Evolutionary conservation across 1,140 invertebrate genomes (phyloP).

Genomic region (Phthorimaea operculella): DNA sequence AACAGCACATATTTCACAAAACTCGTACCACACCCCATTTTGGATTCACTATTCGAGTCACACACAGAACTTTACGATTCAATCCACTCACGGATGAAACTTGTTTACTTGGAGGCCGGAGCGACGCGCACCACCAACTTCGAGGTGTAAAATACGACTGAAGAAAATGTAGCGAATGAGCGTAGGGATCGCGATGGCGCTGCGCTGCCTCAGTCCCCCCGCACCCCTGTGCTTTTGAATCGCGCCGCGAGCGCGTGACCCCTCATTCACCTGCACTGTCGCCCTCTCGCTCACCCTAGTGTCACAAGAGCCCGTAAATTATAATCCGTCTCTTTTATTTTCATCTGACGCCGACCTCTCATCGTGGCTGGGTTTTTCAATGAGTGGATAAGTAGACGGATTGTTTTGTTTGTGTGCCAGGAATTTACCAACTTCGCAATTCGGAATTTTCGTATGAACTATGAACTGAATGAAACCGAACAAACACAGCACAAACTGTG

Average conservation of each 20-base stretch:
- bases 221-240: slow-evolving; percentile 35
- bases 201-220: slow-evolving; percentile 27
- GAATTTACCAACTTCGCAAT: no score
- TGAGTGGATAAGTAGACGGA: no score
- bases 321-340: slow-evolving; percentile 29
- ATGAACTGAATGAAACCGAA: no score
- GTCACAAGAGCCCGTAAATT: neutral
- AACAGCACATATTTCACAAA: slow-evolving; percentile 87
- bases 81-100: slow-evolving; percentile 47
- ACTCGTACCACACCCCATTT: slow-evolving; percentile 76
- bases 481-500: no score
- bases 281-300: slow-evolving; percentile 23
- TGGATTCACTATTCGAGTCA: slow-evolving; percentile 44
- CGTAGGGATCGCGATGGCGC: slow-evolving; percentile 54
- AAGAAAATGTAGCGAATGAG: slow-evolving; percentile 48
- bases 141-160: slow-evolving; percentile 44
- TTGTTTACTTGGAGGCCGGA: slow-evolving; percentile 28
- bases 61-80: slow-evolving; percentile 50
- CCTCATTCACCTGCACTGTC: slow-evolving; percentile 49
- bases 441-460: no score
- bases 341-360: slow-evolving; percentile 25
- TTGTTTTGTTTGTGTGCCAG: no score
- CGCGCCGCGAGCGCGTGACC: slow-evolving; percentile 28
- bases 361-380: neutral
- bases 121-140: slow-evolving; percentile 17